Evolutionary conservation across 2,797 vertebrate genomes (phyloP).

Genomic region (Nyctalus aviator): DNA sequence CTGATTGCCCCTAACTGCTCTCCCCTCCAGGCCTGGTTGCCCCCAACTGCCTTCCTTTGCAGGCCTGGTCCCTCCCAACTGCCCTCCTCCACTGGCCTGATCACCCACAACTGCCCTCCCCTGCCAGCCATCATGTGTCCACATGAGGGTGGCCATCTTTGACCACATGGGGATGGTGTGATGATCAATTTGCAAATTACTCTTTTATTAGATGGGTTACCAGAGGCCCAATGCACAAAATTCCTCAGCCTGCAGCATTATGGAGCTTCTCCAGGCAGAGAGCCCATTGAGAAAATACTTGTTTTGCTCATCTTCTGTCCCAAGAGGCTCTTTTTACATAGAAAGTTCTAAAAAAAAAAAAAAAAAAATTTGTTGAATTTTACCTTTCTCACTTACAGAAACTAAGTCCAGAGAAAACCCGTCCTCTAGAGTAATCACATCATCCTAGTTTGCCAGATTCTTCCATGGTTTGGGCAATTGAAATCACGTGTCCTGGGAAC

Average conservation of each 20-base stretch:
- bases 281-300: background rate
- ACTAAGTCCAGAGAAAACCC: background rate
- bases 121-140: too few relatives aligned
- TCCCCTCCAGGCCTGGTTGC: too few relatives aligned
- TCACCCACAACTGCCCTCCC: too few relatives aligned
- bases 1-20: too few relatives aligned
- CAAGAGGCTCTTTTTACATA: background rate
- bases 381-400: slow-evolving; percentile 13
- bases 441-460: background rate
- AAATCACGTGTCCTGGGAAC: background rate
- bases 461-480: background rate
- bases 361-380: background rate
- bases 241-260: background rate
- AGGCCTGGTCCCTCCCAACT: too few relatives aligned
- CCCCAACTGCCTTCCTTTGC: too few relatives aligned
- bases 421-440: background rate
- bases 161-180: too few relatives aligned
- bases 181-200: too few relatives aligned
- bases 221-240: too few relatives aligned
- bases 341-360: background rate
- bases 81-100: too few relatives aligned
- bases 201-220: too few relatives aligned
- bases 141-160: too few relatives aligned
- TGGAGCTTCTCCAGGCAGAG: background rate
- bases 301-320: background rate